Conservation (phyloP, 2,113 vertebrate species). For the Halcyon senegalensis region DNA sequence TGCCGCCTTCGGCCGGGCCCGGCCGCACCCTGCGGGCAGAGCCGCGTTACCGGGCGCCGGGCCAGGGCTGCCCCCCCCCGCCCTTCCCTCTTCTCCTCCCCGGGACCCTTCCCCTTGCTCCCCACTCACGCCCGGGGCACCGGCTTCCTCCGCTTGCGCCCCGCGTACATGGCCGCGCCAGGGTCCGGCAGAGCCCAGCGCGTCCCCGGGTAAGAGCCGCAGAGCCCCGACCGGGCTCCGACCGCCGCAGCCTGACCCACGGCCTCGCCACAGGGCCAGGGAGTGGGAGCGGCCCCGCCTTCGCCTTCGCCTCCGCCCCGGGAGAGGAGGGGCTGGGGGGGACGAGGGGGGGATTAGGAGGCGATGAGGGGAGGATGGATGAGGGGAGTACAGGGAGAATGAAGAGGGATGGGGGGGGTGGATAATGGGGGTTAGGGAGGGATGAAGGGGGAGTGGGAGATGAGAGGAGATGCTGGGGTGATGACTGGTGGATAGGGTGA, state of each 20-base stretch:
- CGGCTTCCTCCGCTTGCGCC: constrained; percentile 16
- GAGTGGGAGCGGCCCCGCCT: background rate
- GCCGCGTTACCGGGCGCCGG: background rate
- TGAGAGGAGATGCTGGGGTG: background rate
- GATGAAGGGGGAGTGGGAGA: background rate
- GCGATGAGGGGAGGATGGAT: background rate
- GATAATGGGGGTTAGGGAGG: too few relatives aligned
- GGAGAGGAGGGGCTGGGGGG: background rate
- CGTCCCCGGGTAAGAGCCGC: background rate
- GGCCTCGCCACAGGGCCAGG: background rate
- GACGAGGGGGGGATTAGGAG: too few relatives aligned
- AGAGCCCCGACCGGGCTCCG: background rate
- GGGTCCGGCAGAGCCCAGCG: background rate
- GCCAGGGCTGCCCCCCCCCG: too few relatives aligned
- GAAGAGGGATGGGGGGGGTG: too few relatives aligned
- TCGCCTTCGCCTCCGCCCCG: background rate
- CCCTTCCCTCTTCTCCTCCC: background rate
- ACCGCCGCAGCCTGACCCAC: background rate
- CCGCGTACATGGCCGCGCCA: background rate
- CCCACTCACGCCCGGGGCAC: constrained; percentile 7
- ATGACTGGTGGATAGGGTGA: too few relatives aligned
- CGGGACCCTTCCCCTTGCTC: background rate
- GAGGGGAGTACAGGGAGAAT: too few relatives aligned
- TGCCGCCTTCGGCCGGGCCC: constrained; percentile 19
- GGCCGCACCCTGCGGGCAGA: constrained; percentile 37